Evolutionary conservation across 2,113 vertebrate genomes (phyloP).

Genomic region (Bolborhynchus lineola): DNA sequence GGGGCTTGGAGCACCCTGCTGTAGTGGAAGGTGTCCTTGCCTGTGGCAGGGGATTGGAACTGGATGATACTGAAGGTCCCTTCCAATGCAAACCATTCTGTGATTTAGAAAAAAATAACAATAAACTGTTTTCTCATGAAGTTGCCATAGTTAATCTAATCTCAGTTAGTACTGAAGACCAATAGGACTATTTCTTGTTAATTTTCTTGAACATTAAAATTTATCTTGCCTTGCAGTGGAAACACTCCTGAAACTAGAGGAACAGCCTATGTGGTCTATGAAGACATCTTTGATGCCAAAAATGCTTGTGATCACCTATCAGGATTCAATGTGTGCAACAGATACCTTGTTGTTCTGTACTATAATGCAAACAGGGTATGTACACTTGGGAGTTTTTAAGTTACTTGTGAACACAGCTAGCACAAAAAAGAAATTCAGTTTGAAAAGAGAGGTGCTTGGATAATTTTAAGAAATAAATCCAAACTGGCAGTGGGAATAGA

Average conservation of each 20-base stretch:
- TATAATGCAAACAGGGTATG: conserved; percentile 97
- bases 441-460: neutral
- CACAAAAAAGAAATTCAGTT: no score
- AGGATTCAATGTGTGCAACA: conserved; percentile 98
- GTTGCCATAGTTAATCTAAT: neutral
- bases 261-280: conserved; percentile 97
- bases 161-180: neutral
- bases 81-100: neutral
- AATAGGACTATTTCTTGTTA: neutral
- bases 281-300: conserved; percentile 99
- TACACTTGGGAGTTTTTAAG: neutral
- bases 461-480: neutral
- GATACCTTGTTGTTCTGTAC: conserved; percentile 97
- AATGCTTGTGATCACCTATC: conserved; percentile 98
- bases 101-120: neutral
- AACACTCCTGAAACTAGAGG: conserved; percentile 96
- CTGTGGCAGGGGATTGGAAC: neutral
- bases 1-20: neutral
- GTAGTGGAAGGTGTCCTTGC: neutral
- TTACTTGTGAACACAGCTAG: neutral
- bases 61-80: neutral
- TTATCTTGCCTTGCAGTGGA: conserved; percentile 75
- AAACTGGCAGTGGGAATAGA: neutral
- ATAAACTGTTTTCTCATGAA: neutral
- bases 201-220: neutral